Evolutionary conservation across 2,888 invertebrate species (phyloP), one percentile per base, ranked within the genome.

Genomic region (Drosophila limbata): DNA sequence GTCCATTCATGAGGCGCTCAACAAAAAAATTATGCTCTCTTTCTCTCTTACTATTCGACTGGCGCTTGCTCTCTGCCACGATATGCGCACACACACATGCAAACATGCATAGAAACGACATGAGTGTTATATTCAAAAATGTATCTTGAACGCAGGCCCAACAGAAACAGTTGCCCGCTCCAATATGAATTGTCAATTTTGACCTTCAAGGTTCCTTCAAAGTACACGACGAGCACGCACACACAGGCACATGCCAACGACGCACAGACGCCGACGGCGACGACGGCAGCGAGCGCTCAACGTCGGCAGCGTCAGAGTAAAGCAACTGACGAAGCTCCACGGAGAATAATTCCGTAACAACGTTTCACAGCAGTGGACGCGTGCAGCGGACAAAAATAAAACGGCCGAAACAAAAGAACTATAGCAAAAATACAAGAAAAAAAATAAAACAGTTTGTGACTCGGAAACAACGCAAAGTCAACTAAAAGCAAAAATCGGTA

Each of bases 181-280:
- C 82, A 80, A 76, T 79, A 88, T 74, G 79, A 90, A 89, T 91
- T 91, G 90, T 91, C 91, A 91, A 79, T 91, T 91, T 92, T 92
- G 92, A 92, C 92, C 92, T 92, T 92, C 92, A 92, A 92, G 92
- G 90, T 92, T 92, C 92, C 91, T 92, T 91, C 91, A 91, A 90
- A 90, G 85, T 87, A 84, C 87, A 84, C 77, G 73, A 66, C 64
- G 40, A 60, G 65, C 69, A 65, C 75, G 65, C 64, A 62, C 31
- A 65, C 37, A 56, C 9, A 47, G 28, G 39, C 47, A 62, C 50
- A 60, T 10, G 51, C 44, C 57, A 66, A 47, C 69, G 55, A 71
- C 71, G 71, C 77, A 53, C 51, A 61, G 48, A 72, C 62, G 63
- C 65, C 50, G 39, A 42, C 73, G 25, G 35, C 55, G 39, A 13